Evolutionary conservation across 2,888 invertebrate genomes (phyloP), one percentile per base, ranked within the genome.

Genomic region (Lasiommata megera): DNA sequence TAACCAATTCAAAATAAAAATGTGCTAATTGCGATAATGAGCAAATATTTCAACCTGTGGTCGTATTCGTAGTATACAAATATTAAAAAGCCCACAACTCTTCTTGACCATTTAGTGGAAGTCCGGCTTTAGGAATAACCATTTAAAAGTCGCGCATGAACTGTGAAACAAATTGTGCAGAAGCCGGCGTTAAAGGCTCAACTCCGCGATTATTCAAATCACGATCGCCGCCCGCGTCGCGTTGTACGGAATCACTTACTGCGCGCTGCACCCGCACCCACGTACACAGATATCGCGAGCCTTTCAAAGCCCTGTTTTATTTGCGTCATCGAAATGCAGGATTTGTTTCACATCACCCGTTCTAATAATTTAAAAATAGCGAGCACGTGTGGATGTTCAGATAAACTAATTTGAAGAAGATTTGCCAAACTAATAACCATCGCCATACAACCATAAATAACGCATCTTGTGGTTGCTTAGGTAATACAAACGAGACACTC

Each of bases 201-300:
- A 43, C 23, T 44, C 44, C 6, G 28, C 44, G 44, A 44, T 44
- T 44, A 44, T 44, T 44, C 44, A 44, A 44, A 44, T 44, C 44
- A 44, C 44, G 28, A 12, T 28, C 43, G 44, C 28, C 14, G 0
- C 28, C 3, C 14, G 12, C 44, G 8, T 14, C 29, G 9, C 44
- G 28, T 23, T 7, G 14, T 28, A 3, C 8, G 12, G 12, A 28
- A 28, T 14, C 28, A 44, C 44, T 44, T 28, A 12, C 44, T 12
- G 1, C 12, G 7, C 23, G 23, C 41, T 12, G 3, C 7, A 18
- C 28, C 18, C 17, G 17, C 17, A 11, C 17, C 11, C 18, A n/a
- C 18, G 40, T 17, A 11, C 6, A n/a, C 18, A 17, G 9, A 17
- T 38, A 3, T 38, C 38, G 3, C 9, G 37, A 17, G 6, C 17